Evolutionary conservation across 2,797 vertebrate genomes (phyloP).

Genomic region (Rallus crepitans): DNA sequence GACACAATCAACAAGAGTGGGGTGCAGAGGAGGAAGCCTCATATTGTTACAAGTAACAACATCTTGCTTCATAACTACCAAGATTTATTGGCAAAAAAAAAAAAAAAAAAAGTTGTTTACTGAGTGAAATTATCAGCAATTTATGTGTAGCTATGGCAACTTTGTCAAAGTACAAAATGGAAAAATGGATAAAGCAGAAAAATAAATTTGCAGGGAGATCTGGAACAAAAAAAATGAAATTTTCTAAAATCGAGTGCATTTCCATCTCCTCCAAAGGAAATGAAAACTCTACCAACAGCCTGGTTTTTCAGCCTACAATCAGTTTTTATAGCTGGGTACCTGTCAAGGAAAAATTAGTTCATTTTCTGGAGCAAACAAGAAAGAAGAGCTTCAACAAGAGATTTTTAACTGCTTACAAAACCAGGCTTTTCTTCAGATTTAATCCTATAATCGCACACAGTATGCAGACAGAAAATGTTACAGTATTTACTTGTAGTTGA

Average conservation of each 20-base stretch:
- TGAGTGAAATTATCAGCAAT: background rate
- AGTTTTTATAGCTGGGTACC: background rate
- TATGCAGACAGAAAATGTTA: background rate
- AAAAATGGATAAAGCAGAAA: conserved; percentile 4
- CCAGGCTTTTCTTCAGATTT: conserved; percentile 36
- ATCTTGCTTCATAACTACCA: background rate
- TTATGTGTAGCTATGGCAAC: conserved; percentile 36
- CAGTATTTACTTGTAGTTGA: conserved; percentile 39
- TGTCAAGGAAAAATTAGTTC: background rate
- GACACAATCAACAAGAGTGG: background rate
- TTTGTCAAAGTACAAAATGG: background rate
- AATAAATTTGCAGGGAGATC: background rate
- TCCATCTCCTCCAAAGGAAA: background rate
- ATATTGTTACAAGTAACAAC: background rate
- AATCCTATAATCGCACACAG: conserved; percentile 61
- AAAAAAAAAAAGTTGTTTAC: background rate
- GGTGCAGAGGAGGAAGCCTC: background rate
- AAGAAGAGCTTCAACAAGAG: background rate
- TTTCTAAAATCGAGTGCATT: background rate
- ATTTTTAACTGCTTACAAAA: conserved; percentile 43
- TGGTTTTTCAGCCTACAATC: background rate
- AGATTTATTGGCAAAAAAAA: background rate
- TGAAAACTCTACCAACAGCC: background rate
- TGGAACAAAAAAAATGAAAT: conserved; percentile 13
- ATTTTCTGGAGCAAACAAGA: background rate